Percentiles rank a stretch among this genome's conserved stretches.
These are phyloP conservation scores for Philotrypesis tridentata DNA, from an alignment of 1,140 invertebrate species.

Conservation along the genomic window DNA sequence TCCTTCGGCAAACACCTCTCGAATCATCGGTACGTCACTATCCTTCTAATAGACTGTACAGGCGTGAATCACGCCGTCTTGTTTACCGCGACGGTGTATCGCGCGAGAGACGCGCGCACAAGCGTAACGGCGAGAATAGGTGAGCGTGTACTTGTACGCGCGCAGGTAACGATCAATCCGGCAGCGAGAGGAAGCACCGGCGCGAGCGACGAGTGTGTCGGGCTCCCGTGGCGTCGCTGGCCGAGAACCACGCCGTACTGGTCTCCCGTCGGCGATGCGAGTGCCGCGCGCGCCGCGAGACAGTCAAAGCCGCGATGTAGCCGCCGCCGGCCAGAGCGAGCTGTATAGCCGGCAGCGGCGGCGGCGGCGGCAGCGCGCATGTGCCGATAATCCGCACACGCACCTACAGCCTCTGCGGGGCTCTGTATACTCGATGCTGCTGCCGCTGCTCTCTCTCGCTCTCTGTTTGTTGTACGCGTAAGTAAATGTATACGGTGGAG, in stretches of 20 bases:
- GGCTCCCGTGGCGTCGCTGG: conserved; percentile 40
- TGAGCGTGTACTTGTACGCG: no score
- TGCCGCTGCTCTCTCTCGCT: no score
- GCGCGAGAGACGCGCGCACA: no score
- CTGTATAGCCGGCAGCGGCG: conserved; percentile 48
- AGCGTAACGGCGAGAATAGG: no score
- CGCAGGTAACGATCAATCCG: not conserved
- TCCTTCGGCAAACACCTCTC: not conserved
- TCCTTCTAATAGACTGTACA: no score
- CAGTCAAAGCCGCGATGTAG: not conserved
- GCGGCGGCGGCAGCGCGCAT: conserved; percentile 64
- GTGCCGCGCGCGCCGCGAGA: conserved; percentile 16
- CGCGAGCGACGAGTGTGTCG: conserved; percentile 3
- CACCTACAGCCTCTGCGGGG: not conserved
- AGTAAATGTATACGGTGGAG: not conserved
- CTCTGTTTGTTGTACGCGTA: no score
- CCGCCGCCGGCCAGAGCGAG: conserved; percentile 21
- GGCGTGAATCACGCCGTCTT: no score
- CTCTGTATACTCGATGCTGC: no score
- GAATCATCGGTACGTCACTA: not conserved
- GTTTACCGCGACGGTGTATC: no score
- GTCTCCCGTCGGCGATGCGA: conserved; percentile 11
- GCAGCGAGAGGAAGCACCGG: not conserved
- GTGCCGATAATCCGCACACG: conserved; percentile 69
- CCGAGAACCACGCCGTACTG: conserved; percentile 63